Conservation (phyloP, 2,797 vertebrate genomes). For the Atherinosoma microstoma region DNA sequence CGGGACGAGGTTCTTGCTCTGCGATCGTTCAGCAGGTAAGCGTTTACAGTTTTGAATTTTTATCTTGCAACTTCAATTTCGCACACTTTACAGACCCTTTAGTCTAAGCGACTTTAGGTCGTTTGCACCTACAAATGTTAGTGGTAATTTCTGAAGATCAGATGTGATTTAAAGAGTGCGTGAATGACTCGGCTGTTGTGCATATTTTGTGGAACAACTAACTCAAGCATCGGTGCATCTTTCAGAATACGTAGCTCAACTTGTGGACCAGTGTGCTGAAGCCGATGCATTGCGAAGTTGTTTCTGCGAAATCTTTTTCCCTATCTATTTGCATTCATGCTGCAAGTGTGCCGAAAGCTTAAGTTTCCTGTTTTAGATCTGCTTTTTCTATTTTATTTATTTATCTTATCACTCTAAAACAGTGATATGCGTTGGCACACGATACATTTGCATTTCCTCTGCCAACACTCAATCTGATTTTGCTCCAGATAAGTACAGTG, state of each 20-base stretch:
- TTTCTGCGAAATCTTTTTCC: conserved; percentile 8
- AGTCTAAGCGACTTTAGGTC: background rate
- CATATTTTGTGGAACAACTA: conserved; percentile 9
- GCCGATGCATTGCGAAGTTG: conserved; percentile 8
- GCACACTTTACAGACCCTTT: conserved; percentile 29
- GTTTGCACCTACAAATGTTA: background rate
- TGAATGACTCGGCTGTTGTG: conserved; percentile 2
- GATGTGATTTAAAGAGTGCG: background rate
- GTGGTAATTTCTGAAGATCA: background rate
- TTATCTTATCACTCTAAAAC: background rate
- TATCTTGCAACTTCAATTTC: conserved; percentile 12
- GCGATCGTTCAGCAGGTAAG: conserved; percentile 79
- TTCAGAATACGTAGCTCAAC: conserved; percentile 30
- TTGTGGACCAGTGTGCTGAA: conserved; percentile 27
- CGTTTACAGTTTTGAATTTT: conserved; percentile 35
- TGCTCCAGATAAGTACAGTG: conserved; percentile 23
- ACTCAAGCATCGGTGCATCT: conserved; percentile 2
- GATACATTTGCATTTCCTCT: background rate
- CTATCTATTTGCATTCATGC: background rate
- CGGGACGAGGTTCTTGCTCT: conserved; percentile 66
- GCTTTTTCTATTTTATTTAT: background rate
- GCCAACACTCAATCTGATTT: background rate
- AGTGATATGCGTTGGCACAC: background rate
- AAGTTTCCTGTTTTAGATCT: background rate
- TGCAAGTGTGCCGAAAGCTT: background rate